These are phyloP conservation scores for Phoebastria nigripes DNA, from an alignment of 2,797 vertebrate species.

Conservation along the genomic window DNA sequence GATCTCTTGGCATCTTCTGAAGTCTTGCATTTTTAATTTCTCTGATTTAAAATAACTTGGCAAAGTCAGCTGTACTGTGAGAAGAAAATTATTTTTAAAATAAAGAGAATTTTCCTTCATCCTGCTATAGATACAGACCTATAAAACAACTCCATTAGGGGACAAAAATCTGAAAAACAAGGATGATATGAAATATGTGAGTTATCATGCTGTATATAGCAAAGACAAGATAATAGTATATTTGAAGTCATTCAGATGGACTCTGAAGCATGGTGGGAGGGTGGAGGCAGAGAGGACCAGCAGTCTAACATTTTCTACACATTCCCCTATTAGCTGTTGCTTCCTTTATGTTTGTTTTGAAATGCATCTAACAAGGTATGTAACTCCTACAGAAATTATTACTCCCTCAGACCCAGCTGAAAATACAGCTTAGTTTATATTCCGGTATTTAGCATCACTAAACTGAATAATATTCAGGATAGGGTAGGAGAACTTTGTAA, in stretches of 20 bases:
- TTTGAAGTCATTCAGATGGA: neutral
- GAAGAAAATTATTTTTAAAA: neutral
- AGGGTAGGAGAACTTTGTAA: neutral
- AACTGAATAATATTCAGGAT: neutral
- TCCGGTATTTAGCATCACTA: neutral
- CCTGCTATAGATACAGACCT: neutral
- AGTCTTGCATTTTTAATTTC: neutral
- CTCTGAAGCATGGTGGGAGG: neutral
- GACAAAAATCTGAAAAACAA: neutral
- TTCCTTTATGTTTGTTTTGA: neutral
- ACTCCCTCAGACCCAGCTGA: neutral
- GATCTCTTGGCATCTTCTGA: neutral
- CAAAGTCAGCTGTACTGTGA: neutral
- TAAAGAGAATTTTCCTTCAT: neutral
- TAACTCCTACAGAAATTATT: neutral
- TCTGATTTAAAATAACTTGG: neutral
- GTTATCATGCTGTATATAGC: neutral
- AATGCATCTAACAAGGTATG: neutral
- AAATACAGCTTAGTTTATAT: neutral
- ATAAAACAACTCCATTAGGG: neutral
- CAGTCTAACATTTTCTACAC: neutral
- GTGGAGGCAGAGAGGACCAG: neutral
- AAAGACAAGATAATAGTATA: neutral
- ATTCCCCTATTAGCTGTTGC: neutral
- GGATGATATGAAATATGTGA: neutral